These are phyloP conservation scores for Neoseiulus cucumeris DNA, from an alignment of 1,140 invertebrate species.

Conservation along the genomic window DNA sequence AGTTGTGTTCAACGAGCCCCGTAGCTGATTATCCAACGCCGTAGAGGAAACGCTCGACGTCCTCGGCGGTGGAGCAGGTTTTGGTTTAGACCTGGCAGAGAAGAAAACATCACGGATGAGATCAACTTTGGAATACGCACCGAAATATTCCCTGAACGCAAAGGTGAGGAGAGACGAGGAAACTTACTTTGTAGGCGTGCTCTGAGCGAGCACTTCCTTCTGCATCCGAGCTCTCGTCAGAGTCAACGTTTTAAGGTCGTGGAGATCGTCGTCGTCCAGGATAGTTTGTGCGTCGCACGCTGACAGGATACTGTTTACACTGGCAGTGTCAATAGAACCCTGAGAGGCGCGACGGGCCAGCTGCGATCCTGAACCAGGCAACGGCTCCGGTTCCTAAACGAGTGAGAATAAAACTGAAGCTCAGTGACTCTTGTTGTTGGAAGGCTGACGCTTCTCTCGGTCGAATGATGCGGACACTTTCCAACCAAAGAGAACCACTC, in stretches of 20 bases:
- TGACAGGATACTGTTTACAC: conserved; percentile 20
- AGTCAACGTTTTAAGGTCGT: conserved; percentile 1
- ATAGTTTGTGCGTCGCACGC: conserved; percentile 9
- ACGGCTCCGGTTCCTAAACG: not conserved
- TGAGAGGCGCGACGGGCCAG: conserved; percentile 6
- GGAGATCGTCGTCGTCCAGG: conserved; percentile 59
- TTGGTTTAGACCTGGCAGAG: conserved; percentile 21
- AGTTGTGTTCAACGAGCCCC: no score
- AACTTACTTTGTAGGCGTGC: not conserved
- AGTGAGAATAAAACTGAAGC: no score
- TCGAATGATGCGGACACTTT: no score
- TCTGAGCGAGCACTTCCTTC: not conserved
- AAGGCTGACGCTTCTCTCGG: no score
- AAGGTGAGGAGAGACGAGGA: no score
- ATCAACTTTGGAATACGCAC: no score
- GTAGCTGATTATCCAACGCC: no score
- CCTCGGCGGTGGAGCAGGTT: conserved; percentile 19
- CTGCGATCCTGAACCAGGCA: not conserved
- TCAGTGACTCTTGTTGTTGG: no score
- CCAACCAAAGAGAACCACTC: no score
- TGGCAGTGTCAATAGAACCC: conserved; percentile 13
- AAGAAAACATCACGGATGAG: no score
- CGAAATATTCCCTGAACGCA: no score
- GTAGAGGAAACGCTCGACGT: conserved; percentile 35
- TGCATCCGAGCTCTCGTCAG: not conserved